These are phyloP conservation scores for Parthenolecanium corni DNA, from an alignment of 2,888 invertebrate species.

Conservation along the genomic window DNA sequence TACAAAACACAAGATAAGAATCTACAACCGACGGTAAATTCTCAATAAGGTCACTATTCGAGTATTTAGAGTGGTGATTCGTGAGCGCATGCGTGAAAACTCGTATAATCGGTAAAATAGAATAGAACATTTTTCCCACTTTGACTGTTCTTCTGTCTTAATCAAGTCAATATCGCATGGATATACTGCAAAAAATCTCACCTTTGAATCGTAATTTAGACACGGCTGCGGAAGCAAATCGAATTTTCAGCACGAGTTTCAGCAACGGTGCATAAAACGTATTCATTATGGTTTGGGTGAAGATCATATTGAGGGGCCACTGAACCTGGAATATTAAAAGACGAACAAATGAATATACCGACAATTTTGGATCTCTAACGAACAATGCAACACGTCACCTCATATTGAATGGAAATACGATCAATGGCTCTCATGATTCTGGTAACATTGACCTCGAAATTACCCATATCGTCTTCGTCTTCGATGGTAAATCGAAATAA, in stretches of 20 bases:
- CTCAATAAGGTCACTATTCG: too few relatives aligned
- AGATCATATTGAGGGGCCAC: constrained; percentile 21
- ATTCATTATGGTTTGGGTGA: neutral
- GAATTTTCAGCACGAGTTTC: constrained; percentile 10
- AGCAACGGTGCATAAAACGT: constrained; percentile 8
- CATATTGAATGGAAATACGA: constrained; percentile 1
- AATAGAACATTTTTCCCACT: too few relatives aligned
- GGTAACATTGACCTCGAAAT: neutral
- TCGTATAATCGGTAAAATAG: too few relatives aligned
- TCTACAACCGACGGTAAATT: too few relatives aligned
- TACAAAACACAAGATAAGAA: too few relatives aligned
- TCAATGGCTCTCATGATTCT: constrained; percentile 8
- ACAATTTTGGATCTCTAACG: too few relatives aligned
- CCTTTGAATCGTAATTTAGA: constrained; percentile 8
- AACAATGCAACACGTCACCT: neutral
- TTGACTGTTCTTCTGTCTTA: too few relatives aligned
- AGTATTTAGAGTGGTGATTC: too few relatives aligned
- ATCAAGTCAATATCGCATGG: too few relatives aligned
- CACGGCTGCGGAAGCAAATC: neutral
- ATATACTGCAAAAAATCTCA: neutral
- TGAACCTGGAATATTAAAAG: too few relatives aligned
- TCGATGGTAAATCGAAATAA: neutral
- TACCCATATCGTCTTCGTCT: neutral
- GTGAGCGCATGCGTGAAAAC: too few relatives aligned
- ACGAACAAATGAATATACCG: too few relatives aligned